Percentiles rank a stretch among this genome's conserved stretches.
These are phyloP conservation scores for Brachionus rubens DNA, from an alignment of 1,140 invertebrate genomes.

Conservation along the genomic window DNA sequence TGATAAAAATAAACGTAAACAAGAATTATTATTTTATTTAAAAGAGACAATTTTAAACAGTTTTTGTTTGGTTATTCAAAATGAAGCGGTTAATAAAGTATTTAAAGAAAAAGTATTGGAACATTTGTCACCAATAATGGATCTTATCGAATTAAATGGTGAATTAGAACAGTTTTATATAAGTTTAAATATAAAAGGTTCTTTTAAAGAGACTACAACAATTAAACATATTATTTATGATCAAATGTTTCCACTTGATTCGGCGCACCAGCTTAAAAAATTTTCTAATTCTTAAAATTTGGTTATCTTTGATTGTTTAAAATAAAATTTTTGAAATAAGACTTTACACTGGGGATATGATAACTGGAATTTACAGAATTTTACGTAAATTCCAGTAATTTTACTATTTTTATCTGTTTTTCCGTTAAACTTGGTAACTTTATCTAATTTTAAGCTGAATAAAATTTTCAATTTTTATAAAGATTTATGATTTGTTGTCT, in stretches of 20 bases:
- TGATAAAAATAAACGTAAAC: background rate
- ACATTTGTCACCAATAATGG: background rate
- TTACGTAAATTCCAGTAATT: too few relatives aligned
- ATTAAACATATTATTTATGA: background rate
- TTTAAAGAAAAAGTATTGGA: background rate
- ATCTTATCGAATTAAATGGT: background rate
- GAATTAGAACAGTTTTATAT: background rate
- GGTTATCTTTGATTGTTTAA: too few relatives aligned
- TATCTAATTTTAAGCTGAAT: too few relatives aligned
- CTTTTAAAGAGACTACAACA: background rate
- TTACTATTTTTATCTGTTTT: too few relatives aligned
- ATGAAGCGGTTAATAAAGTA: background rate
- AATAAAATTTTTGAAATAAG: too few relatives aligned
- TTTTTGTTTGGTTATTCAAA: slow-evolving; percentile 13
- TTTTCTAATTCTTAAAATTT: too few relatives aligned
- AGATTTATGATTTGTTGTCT: too few relatives aligned
- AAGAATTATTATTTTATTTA: slow-evolving; percentile 3
- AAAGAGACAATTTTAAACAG: background rate
- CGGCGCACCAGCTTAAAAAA: background rate
- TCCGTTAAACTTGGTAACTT: too few relatives aligned
- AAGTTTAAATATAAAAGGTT: background rate
- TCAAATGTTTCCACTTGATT: background rate
- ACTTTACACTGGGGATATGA: too few relatives aligned
- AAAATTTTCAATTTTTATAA: too few relatives aligned
- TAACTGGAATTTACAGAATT: too few relatives aligned